A percentile compares a stretch with the other conserved stretches of the same genome.
phyloP scores from a whole-genome alignment of 2,888 invertebrate species.

The Ligdia adustata region DNA sequence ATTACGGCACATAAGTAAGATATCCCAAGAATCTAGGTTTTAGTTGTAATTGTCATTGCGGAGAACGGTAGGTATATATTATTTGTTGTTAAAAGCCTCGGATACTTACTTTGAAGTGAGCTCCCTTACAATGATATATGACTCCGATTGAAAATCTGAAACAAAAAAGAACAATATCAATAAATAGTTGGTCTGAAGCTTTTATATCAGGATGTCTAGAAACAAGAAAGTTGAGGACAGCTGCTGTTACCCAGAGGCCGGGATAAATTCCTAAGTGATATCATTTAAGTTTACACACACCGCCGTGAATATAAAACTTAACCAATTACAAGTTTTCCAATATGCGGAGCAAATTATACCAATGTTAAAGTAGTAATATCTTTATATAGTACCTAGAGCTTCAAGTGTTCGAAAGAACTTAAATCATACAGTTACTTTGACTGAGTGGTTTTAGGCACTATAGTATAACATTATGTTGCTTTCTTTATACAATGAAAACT shows the following conservation, averaged over 20 bases:
- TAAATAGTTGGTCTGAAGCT: neutral
- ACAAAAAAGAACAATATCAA: constrained; percentile 45
- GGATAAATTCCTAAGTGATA: constrained; percentile 59
- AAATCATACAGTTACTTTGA: no score
- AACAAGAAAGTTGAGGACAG: constrained; percentile 25
- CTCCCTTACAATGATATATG: constrained; percentile 75
- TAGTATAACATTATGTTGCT: no score
- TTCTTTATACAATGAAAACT: no score
- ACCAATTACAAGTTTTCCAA: constrained; percentile 81
- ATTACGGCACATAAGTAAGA: constrained; percentile 39
- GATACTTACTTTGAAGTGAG: constrained; percentile 72
- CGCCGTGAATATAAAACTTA: constrained; percentile 74
- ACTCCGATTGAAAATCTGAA: constrained; percentile 80
- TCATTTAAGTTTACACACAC: constrained; percentile 68
- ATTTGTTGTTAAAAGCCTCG: neutral
- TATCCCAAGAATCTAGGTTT: constrained; percentile 2
- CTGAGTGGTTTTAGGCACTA: no score
- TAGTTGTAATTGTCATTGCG: constrained; percentile 39
- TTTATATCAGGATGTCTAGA: constrained; percentile 1
- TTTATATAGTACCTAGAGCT: no score
- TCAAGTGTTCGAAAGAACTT: no score
- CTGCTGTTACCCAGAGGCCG: constrained; percentile 28
- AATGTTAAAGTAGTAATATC: constrained; percentile 69
- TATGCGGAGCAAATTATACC: constrained; percentile 76
- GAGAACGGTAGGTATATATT: constrained; percentile 12